These are phyloP conservation scores for Ricordea florida DNA, from an alignment of 92 coral and sea anemone species.

Conservation along the genomic window DNA sequence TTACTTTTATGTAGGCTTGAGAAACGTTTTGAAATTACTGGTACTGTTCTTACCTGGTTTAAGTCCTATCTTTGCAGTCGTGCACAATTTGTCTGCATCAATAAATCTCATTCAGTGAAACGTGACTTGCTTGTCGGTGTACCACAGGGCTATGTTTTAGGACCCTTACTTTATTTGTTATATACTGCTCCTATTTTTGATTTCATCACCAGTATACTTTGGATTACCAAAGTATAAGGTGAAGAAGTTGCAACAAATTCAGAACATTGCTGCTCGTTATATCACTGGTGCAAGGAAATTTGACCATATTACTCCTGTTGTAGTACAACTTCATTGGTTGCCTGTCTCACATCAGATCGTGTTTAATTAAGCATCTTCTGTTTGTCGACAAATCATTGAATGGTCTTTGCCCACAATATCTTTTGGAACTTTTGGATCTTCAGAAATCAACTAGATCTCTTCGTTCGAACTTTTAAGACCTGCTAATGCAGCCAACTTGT, in stretches of 20 bases:
- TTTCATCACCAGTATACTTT: neutral
- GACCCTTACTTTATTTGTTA: neutral
- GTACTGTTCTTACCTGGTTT: conserved; percentile 35
- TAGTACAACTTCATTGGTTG: neutral
- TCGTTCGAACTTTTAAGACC: neutral
- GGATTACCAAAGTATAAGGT: neutral
- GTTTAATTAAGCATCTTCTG: conserved; percentile 3
- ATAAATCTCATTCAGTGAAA: conserved; percentile 4
- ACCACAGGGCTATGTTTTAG: conserved; percentile 8
- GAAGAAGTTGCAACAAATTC: neutral
- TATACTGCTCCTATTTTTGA: conserved; percentile 5
- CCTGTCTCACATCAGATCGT: conserved; percentile 4
- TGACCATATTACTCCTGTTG: conserved; percentile 3
- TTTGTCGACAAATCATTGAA: neutral
- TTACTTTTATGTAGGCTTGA: conserved; percentile 30
- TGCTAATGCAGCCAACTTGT: no score
- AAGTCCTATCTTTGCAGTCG: conserved; percentile 31
- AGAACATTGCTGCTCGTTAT: conserved; percentile 18
- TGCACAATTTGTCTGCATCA: conserved; percentile 37
- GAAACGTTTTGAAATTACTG: conserved; percentile 41
- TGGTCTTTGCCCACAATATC: neutral
- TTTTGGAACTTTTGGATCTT: neutral
- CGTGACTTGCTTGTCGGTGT: conserved; percentile 28
- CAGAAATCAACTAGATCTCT: neutral
- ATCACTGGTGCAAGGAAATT: conserved; percentile 1